Conservation (phyloP, 2,113 vertebrate genomes). For the Notiomystis cincta region DNA sequence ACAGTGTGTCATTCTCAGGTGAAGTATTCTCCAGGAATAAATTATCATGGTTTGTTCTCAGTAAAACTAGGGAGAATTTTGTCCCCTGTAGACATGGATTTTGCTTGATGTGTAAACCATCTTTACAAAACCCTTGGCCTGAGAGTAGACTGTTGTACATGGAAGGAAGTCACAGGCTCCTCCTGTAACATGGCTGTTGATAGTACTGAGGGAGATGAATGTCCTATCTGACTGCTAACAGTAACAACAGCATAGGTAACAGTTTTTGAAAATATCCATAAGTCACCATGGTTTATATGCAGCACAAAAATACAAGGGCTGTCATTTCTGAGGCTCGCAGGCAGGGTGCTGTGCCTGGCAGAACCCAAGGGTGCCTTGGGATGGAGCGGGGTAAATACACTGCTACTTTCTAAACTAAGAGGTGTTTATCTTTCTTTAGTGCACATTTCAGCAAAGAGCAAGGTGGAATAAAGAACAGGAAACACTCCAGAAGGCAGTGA, state of each 20-base stretch:
- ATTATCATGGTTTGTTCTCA: neutral
- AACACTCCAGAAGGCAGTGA: neutral
- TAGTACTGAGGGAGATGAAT: neutral
- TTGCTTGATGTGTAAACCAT: neutral
- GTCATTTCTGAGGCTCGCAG: neutral
- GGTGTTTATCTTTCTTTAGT: neutral
- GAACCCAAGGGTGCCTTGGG: neutral
- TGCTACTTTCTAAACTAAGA: neutral
- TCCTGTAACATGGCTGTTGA: neutral
- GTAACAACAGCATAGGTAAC: neutral
- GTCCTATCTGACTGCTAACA: neutral
- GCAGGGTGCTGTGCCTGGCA: neutral
- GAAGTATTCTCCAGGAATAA: neutral
- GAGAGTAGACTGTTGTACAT: neutral
- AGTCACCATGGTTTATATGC: neutral
- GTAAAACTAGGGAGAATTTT: neutral
- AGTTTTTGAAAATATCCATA: accelerated
- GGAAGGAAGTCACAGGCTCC: neutral
- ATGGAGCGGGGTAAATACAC: neutral
- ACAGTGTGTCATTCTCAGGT: neutral
- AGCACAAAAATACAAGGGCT: neutral
- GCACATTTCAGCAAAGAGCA: neutral
- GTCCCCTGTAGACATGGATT: neutral
- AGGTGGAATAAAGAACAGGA: neutral
- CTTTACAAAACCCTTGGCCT: neutral